Evolutionary conservation across 2,888 invertebrate species (phyloP).

Genomic region (Allophyes oxyacanthae): DNA sequence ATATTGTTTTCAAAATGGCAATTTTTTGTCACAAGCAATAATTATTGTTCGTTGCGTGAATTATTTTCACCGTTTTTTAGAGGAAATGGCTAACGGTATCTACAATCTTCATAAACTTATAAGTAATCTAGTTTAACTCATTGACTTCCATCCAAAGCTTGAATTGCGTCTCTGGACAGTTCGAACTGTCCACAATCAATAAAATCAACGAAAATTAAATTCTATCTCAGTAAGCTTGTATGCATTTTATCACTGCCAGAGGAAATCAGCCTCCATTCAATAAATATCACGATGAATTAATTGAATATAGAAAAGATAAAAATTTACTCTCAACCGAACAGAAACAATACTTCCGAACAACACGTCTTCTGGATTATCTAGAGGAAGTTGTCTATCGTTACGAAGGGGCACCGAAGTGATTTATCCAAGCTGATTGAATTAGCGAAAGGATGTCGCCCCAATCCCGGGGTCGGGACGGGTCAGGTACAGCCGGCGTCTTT

Average conservation of each 20-base stretch:
- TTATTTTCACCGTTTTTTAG: not conserved
- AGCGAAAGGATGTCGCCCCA: conserved; percentile 72
- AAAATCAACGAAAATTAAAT: no score
- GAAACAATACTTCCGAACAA: conserved; percentile 16
- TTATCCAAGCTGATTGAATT: conserved; percentile 78
- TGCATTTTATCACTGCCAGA: no score
- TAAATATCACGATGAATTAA: no score
- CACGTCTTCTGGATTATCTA: conserved; percentile 25
- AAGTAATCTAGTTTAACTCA: no score
- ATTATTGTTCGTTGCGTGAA: not conserved
- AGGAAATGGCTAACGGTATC: no score
- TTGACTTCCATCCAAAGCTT: no score
- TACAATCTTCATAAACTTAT: no score
- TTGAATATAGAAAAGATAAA: no score
- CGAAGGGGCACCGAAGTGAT: conserved; percentile 59
- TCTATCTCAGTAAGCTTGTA: no score
- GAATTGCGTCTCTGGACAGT: no score
- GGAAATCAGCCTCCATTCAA: no score
- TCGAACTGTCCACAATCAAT: no score
- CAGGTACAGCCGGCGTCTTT: conserved; percentile 73
- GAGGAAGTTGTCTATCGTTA: conserved; percentile 61
- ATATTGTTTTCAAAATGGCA: conserved; percentile 1
- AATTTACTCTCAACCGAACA: not conserved
- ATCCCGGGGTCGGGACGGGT: conserved; percentile 64
- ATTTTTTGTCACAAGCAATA: not conserved